These are phyloP conservation scores for Drosophila anceps DNA, from an alignment of 2,888 invertebrate genomes.

Conservation along the genomic window DNA sequence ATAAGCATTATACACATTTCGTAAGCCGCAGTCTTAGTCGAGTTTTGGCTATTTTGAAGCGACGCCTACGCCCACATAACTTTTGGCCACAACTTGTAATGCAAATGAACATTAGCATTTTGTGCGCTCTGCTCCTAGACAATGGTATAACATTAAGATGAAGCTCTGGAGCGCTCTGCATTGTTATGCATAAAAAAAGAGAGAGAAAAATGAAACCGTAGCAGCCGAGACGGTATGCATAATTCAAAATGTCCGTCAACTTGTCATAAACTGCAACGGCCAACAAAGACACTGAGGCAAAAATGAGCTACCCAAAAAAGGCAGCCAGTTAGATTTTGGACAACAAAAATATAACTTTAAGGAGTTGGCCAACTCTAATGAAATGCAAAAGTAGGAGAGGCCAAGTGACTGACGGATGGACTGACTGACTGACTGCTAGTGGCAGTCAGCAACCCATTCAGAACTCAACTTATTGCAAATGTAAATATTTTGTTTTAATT, in stretches of 20 bases:
- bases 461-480: slow-evolving; percentile 70
- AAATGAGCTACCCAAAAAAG: slow-evolving; percentile 61
- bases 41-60: slow-evolving; percentile 34
- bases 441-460: slow-evolving; percentile 37
- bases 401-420: slow-evolving; percentile 13
- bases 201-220: slow-evolving; percentile 16
- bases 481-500: slow-evolving; percentile 81
- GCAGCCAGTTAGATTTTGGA: slow-evolving; percentile 38
- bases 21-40: slow-evolving; percentile 33
- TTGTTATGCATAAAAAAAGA: slow-evolving; percentile 63
- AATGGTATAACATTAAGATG: slow-evolving; percentile 64
- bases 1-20: not conserved
- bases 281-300: slow-evolving; percentile 46
- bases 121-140: slow-evolving; percentile 48
- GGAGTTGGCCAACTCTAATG: slow-evolving; percentile 34
- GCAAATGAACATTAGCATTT: slow-evolving; percentile 76
- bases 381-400: slow-evolving; percentile 39
- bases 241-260: slow-evolving; percentile 76
- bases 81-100: slow-evolving; percentile 54
- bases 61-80: slow-evolving; percentile 50
- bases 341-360: slow-evolving; percentile 14
- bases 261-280: slow-evolving; percentile 64
- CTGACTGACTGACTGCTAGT: slow-evolving; percentile 6
- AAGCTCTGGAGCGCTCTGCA: slow-evolving; percentile 35
- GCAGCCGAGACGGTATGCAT: slow-evolving; percentile 63